phyloP scores from a whole-genome alignment of 2,888 invertebrate genomes.

The Epinotia ramella region DNA sequence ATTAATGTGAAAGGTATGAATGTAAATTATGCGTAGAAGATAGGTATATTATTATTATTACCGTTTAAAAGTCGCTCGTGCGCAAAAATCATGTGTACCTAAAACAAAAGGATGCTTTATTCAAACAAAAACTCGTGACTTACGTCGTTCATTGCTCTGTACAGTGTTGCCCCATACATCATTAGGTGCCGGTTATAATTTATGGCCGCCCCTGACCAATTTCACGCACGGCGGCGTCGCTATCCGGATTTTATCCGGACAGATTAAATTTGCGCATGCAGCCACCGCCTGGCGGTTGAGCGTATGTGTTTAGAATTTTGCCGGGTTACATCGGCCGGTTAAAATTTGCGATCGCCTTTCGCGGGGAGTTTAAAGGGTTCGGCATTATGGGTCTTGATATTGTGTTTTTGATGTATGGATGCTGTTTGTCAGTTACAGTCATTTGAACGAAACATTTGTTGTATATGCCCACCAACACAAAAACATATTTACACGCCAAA shows the following conservation, averaged over 20 bases:
- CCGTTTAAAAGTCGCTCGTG: not conserved
- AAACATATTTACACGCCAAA: too few species aligned
- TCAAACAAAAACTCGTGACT: not conserved
- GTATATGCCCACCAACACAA: too few species aligned
- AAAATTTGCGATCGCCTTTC: constrained; percentile 30
- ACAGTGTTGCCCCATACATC: constrained; percentile 51
- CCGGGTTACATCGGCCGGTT: constrained; percentile 26
- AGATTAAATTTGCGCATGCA: constrained; percentile 26
- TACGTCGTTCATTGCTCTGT: constrained; percentile 12
- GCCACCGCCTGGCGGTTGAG: not conserved
- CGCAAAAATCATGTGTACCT: not conserved
- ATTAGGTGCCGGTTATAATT: constrained; percentile 58
- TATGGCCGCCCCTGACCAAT: constrained; percentile 54
- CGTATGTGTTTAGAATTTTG: constrained; percentile 7
- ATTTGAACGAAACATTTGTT: constrained; percentile 8
- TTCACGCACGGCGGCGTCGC: constrained; percentile 51
- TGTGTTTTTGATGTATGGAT: constrained; percentile 3
- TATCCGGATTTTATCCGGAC: constrained; percentile 45
- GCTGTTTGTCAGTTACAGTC: constrained; percentile 45
- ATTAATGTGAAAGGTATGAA: too few species aligned
- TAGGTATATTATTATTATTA: too few species aligned
- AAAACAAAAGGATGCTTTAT: not conserved
- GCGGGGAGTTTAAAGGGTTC: constrained; percentile 21
- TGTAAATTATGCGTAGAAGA: too few species aligned
- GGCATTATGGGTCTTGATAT: constrained; percentile 13